A percentile compares a stretch with the other conserved stretches of the same genome.
Conservation (phyloP, 1,140 invertebrate species). For the Lucilia cuprina region DNA sequence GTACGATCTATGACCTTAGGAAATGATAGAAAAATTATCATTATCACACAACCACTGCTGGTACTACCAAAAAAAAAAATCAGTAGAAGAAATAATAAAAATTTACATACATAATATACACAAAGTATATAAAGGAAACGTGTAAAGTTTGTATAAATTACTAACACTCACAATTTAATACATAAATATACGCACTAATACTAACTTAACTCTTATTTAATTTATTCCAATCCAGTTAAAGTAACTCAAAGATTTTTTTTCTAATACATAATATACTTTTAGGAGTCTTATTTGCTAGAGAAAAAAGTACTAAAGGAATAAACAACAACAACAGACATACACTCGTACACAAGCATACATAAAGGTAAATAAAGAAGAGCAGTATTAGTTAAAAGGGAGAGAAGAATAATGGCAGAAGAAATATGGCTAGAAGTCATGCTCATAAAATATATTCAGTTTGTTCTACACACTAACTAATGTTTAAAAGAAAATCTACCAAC, state of each 20-base stretch:
- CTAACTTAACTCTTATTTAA: not conserved
- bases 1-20: not conserved
- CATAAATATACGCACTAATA: not conserved
- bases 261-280: slow-evolving; percentile 21
- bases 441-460: slow-evolving; percentile 19
- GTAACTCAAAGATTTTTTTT: slow-evolving; percentile 14
- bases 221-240: slow-evolving; percentile 3
- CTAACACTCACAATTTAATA: not conserved
- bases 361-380: not conserved
- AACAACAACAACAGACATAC: not conserved
- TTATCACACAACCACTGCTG: not conserved
- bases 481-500: not conserved
- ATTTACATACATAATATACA: not conserved
- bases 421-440: slow-evolving; percentile 35
- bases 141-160: not conserved
- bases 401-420: not conserved
- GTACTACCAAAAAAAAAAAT: too few species aligned
- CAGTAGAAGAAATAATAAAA: not conserved
- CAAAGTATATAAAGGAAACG: not conserved
- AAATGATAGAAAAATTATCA: not conserved
- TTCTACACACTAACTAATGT: not conserved
- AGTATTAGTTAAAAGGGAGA: not conserved
- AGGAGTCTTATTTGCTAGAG: slow-evolving; percentile 22
- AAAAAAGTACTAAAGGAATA: not conserved
- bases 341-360: not conserved